A percentile compares a stretch with the other conserved stretches of the same genome.
These are phyloP conservation scores for Nyctalus aviator DNA, from an alignment of 2,797 vertebrate species.

Conservation along the genomic window DNA sequence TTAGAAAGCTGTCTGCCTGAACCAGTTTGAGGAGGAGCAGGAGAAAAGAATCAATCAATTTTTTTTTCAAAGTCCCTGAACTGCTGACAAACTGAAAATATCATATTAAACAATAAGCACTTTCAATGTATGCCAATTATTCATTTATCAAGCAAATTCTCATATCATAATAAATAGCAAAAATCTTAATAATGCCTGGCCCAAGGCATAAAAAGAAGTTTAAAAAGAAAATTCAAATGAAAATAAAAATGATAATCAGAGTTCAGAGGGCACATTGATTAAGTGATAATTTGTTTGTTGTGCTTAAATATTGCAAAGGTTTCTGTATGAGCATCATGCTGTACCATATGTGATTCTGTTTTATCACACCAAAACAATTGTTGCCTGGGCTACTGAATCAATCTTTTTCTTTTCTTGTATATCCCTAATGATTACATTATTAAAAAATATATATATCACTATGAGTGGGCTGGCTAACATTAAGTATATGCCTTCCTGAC, in stretches of 20 bases:
- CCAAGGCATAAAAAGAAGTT: conserved; percentile 22
- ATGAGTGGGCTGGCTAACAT: background rate
- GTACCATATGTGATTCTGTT: conserved; percentile 70
- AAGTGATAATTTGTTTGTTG: conserved; percentile 64
- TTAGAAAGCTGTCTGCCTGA: background rate
- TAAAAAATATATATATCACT: conserved; percentile 34
- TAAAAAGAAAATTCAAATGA: conserved; percentile 65
- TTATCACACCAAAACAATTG: conserved; percentile 60
- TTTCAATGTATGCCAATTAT: background rate
- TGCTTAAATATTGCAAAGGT: conserved; percentile 62
- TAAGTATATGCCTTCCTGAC: conserved; percentile 34
- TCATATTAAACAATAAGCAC: background rate
- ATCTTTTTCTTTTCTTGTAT: conserved; percentile 25
- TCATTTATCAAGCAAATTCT: conserved; percentile 1
- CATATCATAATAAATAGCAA: background rate
- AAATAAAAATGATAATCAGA: conserved; percentile 71
- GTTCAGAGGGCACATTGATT: conserved; percentile 56
- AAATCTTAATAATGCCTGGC: background rate
- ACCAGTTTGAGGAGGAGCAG: background rate
- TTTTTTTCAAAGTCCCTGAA: conserved; percentile 1
- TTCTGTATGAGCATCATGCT: conserved; percentile 49
- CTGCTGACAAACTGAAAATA: background rate
- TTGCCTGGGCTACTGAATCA: conserved; percentile 9
- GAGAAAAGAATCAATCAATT: background rate
- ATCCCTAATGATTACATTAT: conserved; percentile 39